Conservation (phyloP, 2,113 vertebrate species). For the Elephantulus edwardii region DNA sequence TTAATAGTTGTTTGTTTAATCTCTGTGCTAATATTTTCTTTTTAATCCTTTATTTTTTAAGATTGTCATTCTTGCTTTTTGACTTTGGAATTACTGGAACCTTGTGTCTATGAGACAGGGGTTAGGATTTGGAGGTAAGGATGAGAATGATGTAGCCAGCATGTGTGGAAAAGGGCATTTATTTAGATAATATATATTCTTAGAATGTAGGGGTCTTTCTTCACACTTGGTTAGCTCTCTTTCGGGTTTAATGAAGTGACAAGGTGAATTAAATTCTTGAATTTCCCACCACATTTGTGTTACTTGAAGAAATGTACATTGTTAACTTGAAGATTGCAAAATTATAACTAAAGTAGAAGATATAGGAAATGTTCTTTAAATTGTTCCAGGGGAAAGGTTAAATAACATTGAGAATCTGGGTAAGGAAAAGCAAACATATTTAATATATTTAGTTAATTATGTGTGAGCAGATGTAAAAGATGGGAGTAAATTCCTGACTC, state of each 20-base stretch:
- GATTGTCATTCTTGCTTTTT: neutral
- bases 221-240: neutral
- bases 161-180: neutral
- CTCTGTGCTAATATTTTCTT: neutral
- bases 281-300: neutral
- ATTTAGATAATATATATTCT: neutral
- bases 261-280: conserved; percentile 17
- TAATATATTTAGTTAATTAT: conserved; percentile 55
- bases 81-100: neutral
- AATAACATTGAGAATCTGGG: conserved; percentile 33
- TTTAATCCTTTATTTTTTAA: conserved; percentile 14
- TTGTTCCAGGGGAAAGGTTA: conserved; percentile 31
- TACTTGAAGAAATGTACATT: conserved; percentile 41
- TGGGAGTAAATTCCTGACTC: conserved; percentile 1
- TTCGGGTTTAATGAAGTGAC: conserved; percentile 38
- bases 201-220: conserved; percentile 18
- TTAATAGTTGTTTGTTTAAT: neutral
- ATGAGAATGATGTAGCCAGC: neutral
- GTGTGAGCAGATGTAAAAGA: conserved; percentile 34
- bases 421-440: conserved; percentile 21
- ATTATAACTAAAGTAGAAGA: neutral
- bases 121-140: neutral
- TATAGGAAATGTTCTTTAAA: conserved; percentile 25
- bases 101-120: neutral
- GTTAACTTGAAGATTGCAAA: conserved; percentile 15